Base-by-base conservation (phyloP, 1,140 invertebrate genomes). In the Lepidurus arcticus region DNA sequence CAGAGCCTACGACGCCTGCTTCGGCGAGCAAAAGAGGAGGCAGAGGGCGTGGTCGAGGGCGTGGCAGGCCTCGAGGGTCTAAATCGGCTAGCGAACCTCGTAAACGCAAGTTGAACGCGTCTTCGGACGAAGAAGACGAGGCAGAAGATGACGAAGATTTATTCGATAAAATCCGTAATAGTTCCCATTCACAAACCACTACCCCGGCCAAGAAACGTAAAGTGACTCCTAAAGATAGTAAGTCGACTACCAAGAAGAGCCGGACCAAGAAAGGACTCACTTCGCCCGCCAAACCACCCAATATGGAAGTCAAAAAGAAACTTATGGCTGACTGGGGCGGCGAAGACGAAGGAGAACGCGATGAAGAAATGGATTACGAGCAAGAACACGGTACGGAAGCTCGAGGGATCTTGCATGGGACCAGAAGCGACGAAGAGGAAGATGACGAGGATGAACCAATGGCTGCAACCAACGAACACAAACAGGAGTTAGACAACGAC, bases 231-330 rank as follows among this genome's bases (percentile, higher is more conserved):
- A 78, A 74, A 26, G 24, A 44, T n/a, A n/a, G 73, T 6, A 45
- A 73, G 34, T 11, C 73, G 73, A 13, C 53, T 16, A 24, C 44
- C n/a, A 65, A 24, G 8, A 47, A 78, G n/a, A 74, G 73, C 21
- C 78, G 73, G 21, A 78, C 74, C 21, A 78, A 78, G 78, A 75
- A 78, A 26, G 74, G 73, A 44, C 42, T 34, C 6, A 74, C 44
- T 8, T 74, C 73, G 34, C 73, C 73, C 1, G 44, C 74, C 42
- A 76, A 76, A 45, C 34, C 65, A 24, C 73, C 73, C 24, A 74
- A 78, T 42, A 73, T 74, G 8, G 78, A 78, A 78, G 78, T 78
- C 16, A 78, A 78, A 47, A 78, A 78, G 13, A 78, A 78, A 34
- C 34, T 78, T 11, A 73, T 78, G 73, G 78, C 78, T 6, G 78